Percentiles rank a stretch among this genome's conserved stretches.
These are phyloP conservation scores for Thrips palmi DNA, from an alignment of 1,140 invertebrate species.

Conservation along the genomic window DNA sequence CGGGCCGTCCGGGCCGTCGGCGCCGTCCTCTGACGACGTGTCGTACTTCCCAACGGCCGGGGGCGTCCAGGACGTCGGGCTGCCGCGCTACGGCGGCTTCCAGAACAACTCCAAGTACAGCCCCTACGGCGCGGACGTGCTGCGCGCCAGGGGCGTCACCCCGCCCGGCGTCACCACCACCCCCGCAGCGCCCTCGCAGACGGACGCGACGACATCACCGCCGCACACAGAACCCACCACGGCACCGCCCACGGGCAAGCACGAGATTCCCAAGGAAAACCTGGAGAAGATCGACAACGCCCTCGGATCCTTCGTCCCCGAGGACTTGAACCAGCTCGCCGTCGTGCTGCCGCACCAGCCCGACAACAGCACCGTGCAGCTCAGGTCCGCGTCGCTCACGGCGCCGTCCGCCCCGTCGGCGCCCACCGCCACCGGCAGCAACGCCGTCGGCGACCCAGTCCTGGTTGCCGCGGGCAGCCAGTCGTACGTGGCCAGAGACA, in stretches of 20 bases:
- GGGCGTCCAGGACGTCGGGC: constrained; percentile 18
- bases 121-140: constrained; percentile 24
- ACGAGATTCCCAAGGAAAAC: constrained; percentile 1
- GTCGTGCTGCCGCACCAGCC: no score
- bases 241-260: not conserved
- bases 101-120: constrained; percentile 29
- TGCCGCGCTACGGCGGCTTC: constrained; percentile 27
- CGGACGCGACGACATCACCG: not conserved
- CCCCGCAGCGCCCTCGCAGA: not conserved
- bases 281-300: constrained; percentile 5
- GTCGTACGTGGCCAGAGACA: constrained; percentile 21
- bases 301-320: no score
- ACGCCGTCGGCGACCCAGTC: constrained; percentile 16
- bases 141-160: no score
- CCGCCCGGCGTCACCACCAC: not conserved
- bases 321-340: no score
- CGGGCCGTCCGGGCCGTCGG: no score
- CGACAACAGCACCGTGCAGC: no score
- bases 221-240: constrained; percentile 1
- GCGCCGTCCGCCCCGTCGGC: no score
- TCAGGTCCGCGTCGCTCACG: no score
- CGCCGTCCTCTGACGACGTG: constrained; percentile 18
- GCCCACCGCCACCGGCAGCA: no score
- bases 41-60: constrained; percentile 25
- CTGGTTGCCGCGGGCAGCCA: constrained; percentile 17